Evolutionary conservation across 37 sponge, comb jelly and placozoan genomes (phyloP).

Genomic region (Aplysina aerophoba): DNA sequence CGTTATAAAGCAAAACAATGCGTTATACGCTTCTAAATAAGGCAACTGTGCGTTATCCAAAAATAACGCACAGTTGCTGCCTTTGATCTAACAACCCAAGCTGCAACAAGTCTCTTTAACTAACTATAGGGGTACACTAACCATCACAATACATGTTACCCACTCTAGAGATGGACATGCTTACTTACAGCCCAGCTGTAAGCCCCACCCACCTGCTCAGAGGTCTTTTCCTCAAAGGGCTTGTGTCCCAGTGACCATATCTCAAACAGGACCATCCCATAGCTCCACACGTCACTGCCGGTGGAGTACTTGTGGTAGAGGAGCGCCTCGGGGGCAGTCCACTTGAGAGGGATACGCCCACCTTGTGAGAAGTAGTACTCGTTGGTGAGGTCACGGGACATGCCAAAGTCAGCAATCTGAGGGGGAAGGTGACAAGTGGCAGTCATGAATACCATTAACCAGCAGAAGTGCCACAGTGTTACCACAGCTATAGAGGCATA

Average conservation of each 20-base stretch:
- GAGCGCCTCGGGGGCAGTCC: constrained; percentile 27
- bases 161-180: too few species aligned
- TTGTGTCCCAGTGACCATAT: constrained; percentile 35
- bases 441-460: too few species aligned
- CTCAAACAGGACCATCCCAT: constrained; percentile 39
- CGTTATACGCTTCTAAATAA: too few species aligned
- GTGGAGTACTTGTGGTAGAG: constrained; percentile 24
- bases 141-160: too few species aligned
- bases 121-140: too few species aligned
- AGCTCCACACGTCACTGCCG: constrained; percentile 35
- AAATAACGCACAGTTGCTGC: too few species aligned
- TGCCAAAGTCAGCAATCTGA: constrained; percentile 36
- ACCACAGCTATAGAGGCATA: too few species aligned
- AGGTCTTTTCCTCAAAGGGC: constrained; percentile 3
- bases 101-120: too few species aligned
- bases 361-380: constrained; percentile 31
- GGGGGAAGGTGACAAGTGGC: neutral
- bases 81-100: too few species aligned
- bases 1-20: too few species aligned
- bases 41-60: too few species aligned
- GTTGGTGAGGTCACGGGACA: constrained; percentile 37
- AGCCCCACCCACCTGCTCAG: neutral
- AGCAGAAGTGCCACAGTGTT: too few species aligned
- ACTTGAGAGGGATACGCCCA: constrained; percentile 41
- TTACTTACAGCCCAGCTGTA: neutral